Conservation (phyloP, 2,797 vertebrate genomes). For the Amazona finschi region DNA sequence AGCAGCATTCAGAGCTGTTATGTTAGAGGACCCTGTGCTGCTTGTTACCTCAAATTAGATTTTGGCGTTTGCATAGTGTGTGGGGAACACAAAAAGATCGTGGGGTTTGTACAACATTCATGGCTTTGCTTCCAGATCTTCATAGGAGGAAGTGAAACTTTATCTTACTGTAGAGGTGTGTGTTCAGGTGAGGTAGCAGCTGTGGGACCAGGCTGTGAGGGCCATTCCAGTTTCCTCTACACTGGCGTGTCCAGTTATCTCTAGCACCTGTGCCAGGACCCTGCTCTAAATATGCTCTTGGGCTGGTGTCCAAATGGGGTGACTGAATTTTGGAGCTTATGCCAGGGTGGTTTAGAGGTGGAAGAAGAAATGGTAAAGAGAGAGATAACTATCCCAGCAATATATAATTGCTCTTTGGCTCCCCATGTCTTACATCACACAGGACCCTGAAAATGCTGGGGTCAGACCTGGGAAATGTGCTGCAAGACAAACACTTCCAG, state of each 20-base stretch:
- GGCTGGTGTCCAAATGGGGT: not conserved
- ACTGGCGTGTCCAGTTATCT: accelerated
- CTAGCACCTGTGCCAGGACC: not conserved
- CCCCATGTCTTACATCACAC: not conserved
- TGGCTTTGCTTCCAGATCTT: not conserved
- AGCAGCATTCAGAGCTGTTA: not conserved
- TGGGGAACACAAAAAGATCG: not conserved
- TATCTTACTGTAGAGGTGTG: not conserved
- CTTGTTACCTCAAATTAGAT: not conserved
- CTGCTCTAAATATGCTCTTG: accelerated
- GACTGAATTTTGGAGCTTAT: not conserved
- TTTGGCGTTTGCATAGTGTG: accelerated
- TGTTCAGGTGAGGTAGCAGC: not conserved
- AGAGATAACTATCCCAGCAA: slow-evolving; percentile 2
- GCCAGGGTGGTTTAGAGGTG: not conserved
- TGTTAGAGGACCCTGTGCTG: not conserved
- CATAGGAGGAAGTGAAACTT: not conserved
- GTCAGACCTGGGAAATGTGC: slow-evolving; percentile 37
- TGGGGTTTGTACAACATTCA: not conserved
- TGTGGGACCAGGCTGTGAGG: not conserved
- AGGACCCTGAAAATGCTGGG: slow-evolving; percentile 29
- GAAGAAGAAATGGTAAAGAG: not conserved
- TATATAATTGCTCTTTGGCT: slow-evolving; percentile 23
- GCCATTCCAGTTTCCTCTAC: not conserved
- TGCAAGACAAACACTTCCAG: slow-evolving; percentile 46